Evolutionary conservation across 2,888 invertebrate genomes (phyloP), one percentile per base, ranked within the genome.

Genomic region (Idaea straminata): DNA sequence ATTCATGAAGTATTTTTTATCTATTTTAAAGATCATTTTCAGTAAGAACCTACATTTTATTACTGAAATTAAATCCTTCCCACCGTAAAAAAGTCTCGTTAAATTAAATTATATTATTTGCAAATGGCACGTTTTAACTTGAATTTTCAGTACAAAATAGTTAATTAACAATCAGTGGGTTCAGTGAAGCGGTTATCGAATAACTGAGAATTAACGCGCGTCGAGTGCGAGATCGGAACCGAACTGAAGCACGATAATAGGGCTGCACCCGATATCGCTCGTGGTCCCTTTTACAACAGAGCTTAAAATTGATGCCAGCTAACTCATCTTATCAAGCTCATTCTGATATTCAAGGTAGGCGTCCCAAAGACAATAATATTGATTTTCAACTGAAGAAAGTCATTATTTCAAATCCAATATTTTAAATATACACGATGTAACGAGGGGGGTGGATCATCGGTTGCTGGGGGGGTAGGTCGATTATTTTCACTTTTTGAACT

Each of bases 161-260:
- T 82, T 81, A 82, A 83, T 83, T 81, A 80, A 77, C 78, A 73
- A 76, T 76, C 76, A 77, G 74, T 77, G 76, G 77, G 76, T 70
- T 71, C 71, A 74, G 70, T 69, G 74, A 68, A 66, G 73, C 74
- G 74, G 75, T 76, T 71, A 78, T 75, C 74, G 75, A 81, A 78
- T 79, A 78, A 81, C 74, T 75, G 74, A 73, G 76, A 78, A 76
- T 80, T 74, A 81, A 81, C 76, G 74, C 78, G 73, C 73, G 66
- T 71, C 64, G 72, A 77, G 77, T 65, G 69, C 72, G 66, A 64
- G 69, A 65, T 77, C 70, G 69, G 73, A 74, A 70, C 66, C 65
- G 71, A 64, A 69, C 61, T 67, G 62, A 57, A 61, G 59, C 62
- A 36, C 36, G 59, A 61, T 64, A 66, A 68, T 67, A 74, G 74